phyloP scores from a whole-genome alignment of 2,797 vertebrate species.

The Mormyrus proboscirostris region DNA sequence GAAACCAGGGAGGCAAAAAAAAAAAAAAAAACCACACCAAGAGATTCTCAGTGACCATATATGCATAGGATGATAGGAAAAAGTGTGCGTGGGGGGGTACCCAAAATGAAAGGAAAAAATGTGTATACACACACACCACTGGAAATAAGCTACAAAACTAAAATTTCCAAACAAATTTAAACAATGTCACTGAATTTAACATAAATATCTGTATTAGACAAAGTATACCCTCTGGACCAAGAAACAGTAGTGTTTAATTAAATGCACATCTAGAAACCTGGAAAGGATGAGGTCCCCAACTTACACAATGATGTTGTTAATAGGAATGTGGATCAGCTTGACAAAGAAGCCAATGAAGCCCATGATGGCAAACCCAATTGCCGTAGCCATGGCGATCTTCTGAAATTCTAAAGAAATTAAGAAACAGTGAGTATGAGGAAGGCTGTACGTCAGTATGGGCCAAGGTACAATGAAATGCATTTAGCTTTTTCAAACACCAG shows the following conservation, averaged over 20 bases:
- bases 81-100: background rate
- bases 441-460: background rate
- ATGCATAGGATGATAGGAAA: background rate
- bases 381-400: slow-evolving; percentile 98
- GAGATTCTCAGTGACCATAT: background rate
- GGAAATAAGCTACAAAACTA: background rate
- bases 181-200: background rate
- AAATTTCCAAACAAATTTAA: background rate
- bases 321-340: slow-evolving; percentile 96
- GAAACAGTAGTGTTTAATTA: background rate
- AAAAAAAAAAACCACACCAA: too few relatives aligned
- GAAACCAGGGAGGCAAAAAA: background rate
- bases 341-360: slow-evolving; percentile 99
- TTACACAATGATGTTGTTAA: slow-evolving; percentile 99
- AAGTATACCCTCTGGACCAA: background rate
- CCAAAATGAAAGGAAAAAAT: too few relatives aligned
- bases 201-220: background rate
- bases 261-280: background rate
- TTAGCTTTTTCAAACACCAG: background rate
- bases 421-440: background rate
- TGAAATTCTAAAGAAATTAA: slow-evolving; percentile 76
- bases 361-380: slow-evolving; percentile 98
- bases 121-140: background rate
- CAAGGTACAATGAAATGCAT: background rate
- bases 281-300: slow-evolving; percentile 43